Percentiles rank a stretch among this genome's conserved stretches.
These are phyloP conservation scores for Plagiodera versicolora DNA, from an alignment of 2,888 invertebrate species.

Conservation along the genomic window DNA sequence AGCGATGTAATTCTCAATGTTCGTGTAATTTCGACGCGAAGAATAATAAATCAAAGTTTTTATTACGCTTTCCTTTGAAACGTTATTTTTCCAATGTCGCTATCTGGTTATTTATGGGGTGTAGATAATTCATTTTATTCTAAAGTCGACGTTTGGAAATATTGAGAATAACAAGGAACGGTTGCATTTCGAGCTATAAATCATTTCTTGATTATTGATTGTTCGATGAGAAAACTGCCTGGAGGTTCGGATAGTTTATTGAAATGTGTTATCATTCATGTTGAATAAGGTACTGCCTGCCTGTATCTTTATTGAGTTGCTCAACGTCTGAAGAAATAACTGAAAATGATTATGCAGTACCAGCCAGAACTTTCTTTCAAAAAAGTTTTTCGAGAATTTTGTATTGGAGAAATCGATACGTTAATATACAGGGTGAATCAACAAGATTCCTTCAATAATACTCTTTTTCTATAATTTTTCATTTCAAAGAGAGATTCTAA, in stretches of 20 bases:
- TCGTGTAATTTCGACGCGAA: constrained; percentile 29
- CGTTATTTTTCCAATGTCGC: constrained; percentile 32
- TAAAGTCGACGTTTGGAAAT: constrained; percentile 29
- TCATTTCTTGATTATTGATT: constrained; percentile 18
- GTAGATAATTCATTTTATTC: constrained; percentile 34
- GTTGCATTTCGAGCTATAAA: constrained; percentile 26
- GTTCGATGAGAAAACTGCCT: not conserved
- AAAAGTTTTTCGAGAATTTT: no score
- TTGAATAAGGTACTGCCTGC: not conserved
- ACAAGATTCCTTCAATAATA: no score
- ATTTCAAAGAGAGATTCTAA: no score
- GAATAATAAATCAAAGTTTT: constrained; percentile 33
- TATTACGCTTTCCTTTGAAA: constrained; percentile 30
- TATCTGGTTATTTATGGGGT: constrained; percentile 31
- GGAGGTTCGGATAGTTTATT: not conserved
- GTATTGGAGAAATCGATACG: no score
- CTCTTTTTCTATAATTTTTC: no score
- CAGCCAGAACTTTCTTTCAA: no score
- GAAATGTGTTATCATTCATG: not conserved
- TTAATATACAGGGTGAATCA: no score
- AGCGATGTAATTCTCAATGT: constrained; percentile 23
- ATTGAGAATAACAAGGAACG: constrained; percentile 29
- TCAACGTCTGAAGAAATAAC: no score
- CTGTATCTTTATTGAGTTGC: not conserved
- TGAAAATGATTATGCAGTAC: no score